Conservation (phyloP, 2,888 invertebrate species). For the Xestoiulus laeticollis region DNA sequence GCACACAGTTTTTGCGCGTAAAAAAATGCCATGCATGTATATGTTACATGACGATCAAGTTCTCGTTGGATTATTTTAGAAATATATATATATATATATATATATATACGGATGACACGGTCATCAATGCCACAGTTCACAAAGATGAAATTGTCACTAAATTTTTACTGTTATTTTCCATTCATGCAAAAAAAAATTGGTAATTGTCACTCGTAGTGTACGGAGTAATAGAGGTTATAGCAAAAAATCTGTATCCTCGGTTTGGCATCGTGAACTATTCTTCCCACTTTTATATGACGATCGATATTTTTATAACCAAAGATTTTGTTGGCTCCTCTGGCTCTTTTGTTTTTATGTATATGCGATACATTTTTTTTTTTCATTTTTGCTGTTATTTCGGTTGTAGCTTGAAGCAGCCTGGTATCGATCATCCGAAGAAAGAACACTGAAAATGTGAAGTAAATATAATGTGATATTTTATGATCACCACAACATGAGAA, state of each 20-base stretch:
- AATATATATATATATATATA: slow-evolving; percentile 9
- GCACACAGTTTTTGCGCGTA: slow-evolving; percentile 42
- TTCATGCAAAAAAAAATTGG: slow-evolving; percentile 8
- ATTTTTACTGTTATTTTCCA: not conserved
- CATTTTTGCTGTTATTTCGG: slow-evolving; percentile 18
- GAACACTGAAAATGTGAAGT: not conserved
- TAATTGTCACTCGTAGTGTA: slow-evolving; percentile 3
- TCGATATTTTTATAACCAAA: slow-evolving; percentile 6
- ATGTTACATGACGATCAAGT: slow-evolving; percentile 44
- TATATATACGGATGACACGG: slow-evolving; percentile 39
- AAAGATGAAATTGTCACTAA: slow-evolving; percentile 25
- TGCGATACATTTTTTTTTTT: slow-evolving; percentile 16
- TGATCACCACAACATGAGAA: slow-evolving; percentile 23
- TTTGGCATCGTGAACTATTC: slow-evolving; percentile 6
- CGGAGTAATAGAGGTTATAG: slow-evolving; percentile 1
- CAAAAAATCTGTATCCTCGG: slow-evolving; percentile 18
- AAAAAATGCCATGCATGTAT: slow-evolving; percentile 42
- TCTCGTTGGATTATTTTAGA: slow-evolving; percentile 6
- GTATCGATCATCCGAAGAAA: slow-evolving; percentile 3
- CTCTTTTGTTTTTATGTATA: slow-evolving; percentile 43
- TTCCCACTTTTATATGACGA: not conserved
- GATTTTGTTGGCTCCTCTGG: slow-evolving; percentile 30
- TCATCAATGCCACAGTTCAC: slow-evolving; percentile 45
- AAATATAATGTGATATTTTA: slow-evolving; percentile 39
- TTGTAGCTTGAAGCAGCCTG: slow-evolving; percentile 18